phyloP scores from a whole-genome alignment of 2,113 vertebrate species.

The Alces alces region DNA sequence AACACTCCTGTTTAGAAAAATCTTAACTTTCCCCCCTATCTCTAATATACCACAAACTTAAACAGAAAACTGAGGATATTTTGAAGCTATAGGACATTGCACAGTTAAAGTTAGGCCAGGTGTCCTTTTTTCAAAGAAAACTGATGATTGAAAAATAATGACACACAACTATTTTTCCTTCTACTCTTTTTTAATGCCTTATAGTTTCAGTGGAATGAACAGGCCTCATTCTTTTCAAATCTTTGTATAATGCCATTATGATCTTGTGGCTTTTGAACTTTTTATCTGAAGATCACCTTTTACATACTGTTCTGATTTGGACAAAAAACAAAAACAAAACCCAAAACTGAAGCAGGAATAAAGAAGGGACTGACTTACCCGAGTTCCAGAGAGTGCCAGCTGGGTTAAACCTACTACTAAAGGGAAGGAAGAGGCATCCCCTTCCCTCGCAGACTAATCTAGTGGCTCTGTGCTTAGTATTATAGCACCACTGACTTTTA shows the following conservation, averaged over 20 bases:
- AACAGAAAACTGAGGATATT: not conserved
- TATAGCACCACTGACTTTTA: conserved; percentile 71
- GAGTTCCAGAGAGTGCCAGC: conserved; percentile 59
- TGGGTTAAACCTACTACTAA: conserved; percentile 50
- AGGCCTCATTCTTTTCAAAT: conserved; percentile 8
- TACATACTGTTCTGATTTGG: not conserved
- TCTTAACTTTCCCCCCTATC: not conserved
- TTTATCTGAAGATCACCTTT: conserved; percentile 44
- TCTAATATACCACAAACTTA: not conserved
- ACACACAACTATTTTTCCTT: not conserved
- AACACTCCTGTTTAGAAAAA: not conserved
- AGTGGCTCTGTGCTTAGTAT: conserved; percentile 69
- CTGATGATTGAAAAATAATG: conserved; percentile 30
- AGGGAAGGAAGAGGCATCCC: conserved; percentile 65
- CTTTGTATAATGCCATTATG: not conserved
- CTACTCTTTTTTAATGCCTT: not conserved
- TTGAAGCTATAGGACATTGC: not conserved
- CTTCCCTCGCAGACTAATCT: conserved; percentile 57
- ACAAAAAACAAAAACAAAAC: conserved; percentile 25
- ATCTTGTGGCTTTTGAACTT: not conserved
- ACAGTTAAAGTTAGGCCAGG: conserved; percentile 23
- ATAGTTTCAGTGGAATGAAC: not conserved
- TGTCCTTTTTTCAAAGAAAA: conserved; percentile 34
- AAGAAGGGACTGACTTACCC: conserved; percentile 75
- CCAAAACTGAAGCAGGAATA: conserved; percentile 24